Base-by-base conservation (phyloP, 2,888 invertebrate species). In the Drepana falcataria region DNA sequence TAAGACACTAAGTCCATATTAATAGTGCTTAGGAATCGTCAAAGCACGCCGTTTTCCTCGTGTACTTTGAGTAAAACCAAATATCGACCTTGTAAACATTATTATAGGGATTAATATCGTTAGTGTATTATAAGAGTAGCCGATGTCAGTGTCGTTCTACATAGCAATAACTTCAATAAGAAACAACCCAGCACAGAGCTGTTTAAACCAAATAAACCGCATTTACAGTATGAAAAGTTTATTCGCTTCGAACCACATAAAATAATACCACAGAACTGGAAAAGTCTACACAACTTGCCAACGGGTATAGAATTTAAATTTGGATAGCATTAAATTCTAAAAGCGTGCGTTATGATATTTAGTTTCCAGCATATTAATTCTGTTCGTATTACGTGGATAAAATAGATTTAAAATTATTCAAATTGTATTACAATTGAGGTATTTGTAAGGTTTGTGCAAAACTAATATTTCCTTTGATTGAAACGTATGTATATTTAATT, bases 151-250 rank as follows among this genome's bases (percentile, higher is more conserved):
- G 21, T 21, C 21, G 21, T 21, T 21, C 21, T 21, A 21, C 1
- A 21, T 21, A 21, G 40, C 64, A 51, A 7, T 69, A 68, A 75
- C 73, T 75, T 72, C 72, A 73, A 73, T 76, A 72, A 72, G 65
- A 56, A 58, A 65, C 57, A 66, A 57, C 61, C 63, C 61, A 67
- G 67, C 71, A 68, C 68, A 58, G 61, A 58, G 56, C 61, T 60
- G 70, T 65, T 69, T 74, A 75, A 76, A 78, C 73, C 73, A 74
- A 77, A 79, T 77, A 78, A 75, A 73, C 77, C 77, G 63, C 78
- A 77, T 75, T 78, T 72, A 73, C 70, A 68, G 68, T 66, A 75
- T 75, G 75, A 69, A 76, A 78, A 78, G 70, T 77, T 78, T 76
- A 75, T 69, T 72, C 74, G 64, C 65, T 69, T 68, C 68, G 65